Conservation (phyloP, 1,140 invertebrate genomes). For the Hypothenemus hampei region DNA sequence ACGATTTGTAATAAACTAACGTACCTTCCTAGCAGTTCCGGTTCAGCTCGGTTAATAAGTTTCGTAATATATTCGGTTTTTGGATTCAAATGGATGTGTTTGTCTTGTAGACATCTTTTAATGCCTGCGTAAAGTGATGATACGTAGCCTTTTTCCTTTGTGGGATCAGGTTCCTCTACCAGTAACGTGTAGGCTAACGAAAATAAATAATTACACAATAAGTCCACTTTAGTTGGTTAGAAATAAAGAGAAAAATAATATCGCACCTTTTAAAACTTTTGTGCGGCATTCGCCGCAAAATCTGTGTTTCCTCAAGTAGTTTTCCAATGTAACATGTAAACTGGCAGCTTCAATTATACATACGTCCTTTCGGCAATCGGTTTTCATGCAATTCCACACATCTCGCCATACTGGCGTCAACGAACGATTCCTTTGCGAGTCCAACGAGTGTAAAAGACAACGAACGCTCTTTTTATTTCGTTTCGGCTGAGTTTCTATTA, state of each 20-base stretch:
- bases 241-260: too few species aligned
- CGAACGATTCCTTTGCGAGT: slow-evolving; percentile 73
- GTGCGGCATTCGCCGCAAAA: slow-evolving; percentile 90
- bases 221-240: too few species aligned
- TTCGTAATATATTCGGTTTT: slow-evolving; percentile 83
- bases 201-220: too few species aligned
- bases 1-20: background rate
- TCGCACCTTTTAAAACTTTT: slow-evolving; percentile 60
- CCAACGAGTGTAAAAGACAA: slow-evolving; percentile 81
- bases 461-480: slow-evolving; percentile 79
- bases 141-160: slow-evolving; percentile 85
- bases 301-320: slow-evolving; percentile 85
- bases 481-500: slow-evolving; percentile 72
- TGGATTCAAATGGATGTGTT: slow-evolving; percentile 80
- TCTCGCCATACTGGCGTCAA: slow-evolving; percentile 67
- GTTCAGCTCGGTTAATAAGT: slow-evolving; percentile 82
- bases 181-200: slow-evolving; percentile 72
- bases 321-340: slow-evolving; percentile 77
- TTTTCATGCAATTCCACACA: slow-evolving; percentile 84
- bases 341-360: slow-evolving; percentile 78
- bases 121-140: slow-evolving; percentile 80
- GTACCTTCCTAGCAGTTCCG: slow-evolving; percentile 77
- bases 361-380: slow-evolving; percentile 77
- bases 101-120: slow-evolving; percentile 75
- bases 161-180: slow-evolving; percentile 75